Evolutionary conservation across 2,888 invertebrate species (phyloP).

Genomic region (Hydraecia micacea): DNA sequence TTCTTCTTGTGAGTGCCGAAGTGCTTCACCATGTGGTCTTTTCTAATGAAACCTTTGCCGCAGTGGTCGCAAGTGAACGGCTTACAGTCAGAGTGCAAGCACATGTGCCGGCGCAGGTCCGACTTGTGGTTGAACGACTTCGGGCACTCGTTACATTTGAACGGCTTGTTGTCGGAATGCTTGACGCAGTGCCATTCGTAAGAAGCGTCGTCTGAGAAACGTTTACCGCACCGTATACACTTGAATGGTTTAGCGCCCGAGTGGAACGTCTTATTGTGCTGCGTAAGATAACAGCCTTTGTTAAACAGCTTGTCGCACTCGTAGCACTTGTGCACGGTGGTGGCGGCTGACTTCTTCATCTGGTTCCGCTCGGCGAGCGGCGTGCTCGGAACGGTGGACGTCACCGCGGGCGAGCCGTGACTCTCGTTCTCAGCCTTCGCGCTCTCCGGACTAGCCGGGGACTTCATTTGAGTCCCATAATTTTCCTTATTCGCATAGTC

Average conservation of each 20-base stretch:
- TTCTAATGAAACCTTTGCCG: slow-evolving; percentile 96
- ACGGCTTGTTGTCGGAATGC: slow-evolving; percentile 95
- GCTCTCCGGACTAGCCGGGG: slow-evolving; percentile 88
- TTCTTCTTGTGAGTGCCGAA: slow-evolving; percentile 94
- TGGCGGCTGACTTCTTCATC: slow-evolving; percentile 78
- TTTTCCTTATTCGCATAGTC: slow-evolving; percentile 89
- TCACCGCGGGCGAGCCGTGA: slow-evolving; percentile 81
- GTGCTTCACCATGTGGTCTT: slow-evolving; percentile 97
- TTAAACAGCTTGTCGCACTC: slow-evolving; percentile 96
- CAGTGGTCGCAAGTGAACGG: slow-evolving; percentile 95
- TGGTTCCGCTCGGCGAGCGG: slow-evolving; percentile 86
- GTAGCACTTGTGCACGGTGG: slow-evolving; percentile 92
- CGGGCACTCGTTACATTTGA: slow-evolving; percentile 95
- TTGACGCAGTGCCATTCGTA: slow-evolving; percentile 94
- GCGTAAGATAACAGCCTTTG: slow-evolving; percentile 96
- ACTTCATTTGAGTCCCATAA: slow-evolving; percentile 87
- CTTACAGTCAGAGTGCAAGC: slow-evolving; percentile 96
- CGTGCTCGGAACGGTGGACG: slow-evolving; percentile 84
- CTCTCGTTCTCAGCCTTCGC: slow-evolving; percentile 84
- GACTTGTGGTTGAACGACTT: slow-evolving; percentile 98
- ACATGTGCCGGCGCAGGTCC: slow-evolving; percentile 96
- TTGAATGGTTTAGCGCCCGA: slow-evolving; percentile 96
- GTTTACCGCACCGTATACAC: slow-evolving; percentile 96
- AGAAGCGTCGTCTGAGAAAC: slow-evolving; percentile 93
- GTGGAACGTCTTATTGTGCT: slow-evolving; percentile 97